These are phyloP conservation scores for Notothenia coriiceps DNA, from an alignment of 2,113 vertebrate species.

Conservation along the genomic window DNA sequence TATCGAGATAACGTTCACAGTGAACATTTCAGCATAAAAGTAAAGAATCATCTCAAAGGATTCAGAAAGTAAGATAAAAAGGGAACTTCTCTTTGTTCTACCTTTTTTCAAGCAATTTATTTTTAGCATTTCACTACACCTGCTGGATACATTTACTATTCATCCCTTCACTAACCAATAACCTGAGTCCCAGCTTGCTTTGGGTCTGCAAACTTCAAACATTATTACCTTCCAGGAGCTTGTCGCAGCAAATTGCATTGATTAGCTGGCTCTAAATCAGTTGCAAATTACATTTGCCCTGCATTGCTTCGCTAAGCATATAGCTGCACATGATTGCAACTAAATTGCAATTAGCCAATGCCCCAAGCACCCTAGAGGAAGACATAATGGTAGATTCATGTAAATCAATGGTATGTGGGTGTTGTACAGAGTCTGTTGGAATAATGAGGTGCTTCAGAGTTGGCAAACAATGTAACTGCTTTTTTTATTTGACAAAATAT, in stretches of 20 bases:
- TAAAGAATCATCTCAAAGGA: neutral
- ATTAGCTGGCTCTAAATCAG: constrained; percentile 77
- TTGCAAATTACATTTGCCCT: constrained; percentile 74
- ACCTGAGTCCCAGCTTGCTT: constrained; percentile 47
- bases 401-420: constrained; percentile 58
- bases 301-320: constrained; percentile 67
- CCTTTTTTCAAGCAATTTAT: constrained; percentile 53
- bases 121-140: constrained; percentile 63
- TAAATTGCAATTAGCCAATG: constrained; percentile 76
- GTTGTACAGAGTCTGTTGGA: constrained; percentile 31
- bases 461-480: neutral
- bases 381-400: constrained; percentile 43
- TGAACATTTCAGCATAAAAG: neutral
- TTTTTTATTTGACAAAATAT: neutral
- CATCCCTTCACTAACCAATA: constrained; percentile 57
- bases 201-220: constrained; percentile 56
- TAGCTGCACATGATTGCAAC: constrained; percentile 63
- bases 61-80: constrained; percentile 23
- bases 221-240: constrained; percentile 75
- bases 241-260: constrained; percentile 77
- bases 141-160: constrained; percentile 44
- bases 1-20: neutral
- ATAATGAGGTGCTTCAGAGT: constrained; percentile 37
- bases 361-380: constrained; percentile 45
- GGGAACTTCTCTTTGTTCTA: constrained; percentile 30